These are phyloP conservation scores for Cisticola juncidis DNA, from an alignment of 2,113 vertebrate genomes.

Conservation along the genomic window DNA sequence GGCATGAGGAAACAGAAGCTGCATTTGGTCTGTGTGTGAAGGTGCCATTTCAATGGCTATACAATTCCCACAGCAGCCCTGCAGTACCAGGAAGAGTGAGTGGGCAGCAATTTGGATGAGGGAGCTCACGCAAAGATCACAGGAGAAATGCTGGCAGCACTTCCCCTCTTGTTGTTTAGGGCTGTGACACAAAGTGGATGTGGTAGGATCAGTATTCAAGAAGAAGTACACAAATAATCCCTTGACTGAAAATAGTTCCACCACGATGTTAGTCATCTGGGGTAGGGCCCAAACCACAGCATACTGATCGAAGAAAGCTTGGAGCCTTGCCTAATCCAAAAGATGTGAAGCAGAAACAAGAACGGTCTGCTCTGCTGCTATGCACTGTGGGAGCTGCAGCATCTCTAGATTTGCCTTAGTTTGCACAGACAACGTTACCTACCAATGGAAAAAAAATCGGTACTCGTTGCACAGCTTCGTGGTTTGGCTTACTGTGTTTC, in stretches of 20 bases:
- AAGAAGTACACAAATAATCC: conserved; percentile 47
- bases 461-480: not conserved
- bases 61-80: not conserved
- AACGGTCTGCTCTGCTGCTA: not conserved
- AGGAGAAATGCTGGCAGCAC: not conserved
- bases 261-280: conserved; percentile 53
- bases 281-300: conserved; percentile 49
- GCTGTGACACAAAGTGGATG: conserved; percentile 54
- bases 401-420: not conserved
- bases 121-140: not conserved
- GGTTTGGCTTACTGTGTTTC: not conserved
- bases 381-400: not conserved
- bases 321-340: conserved; percentile 34
- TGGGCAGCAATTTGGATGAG: not conserved
- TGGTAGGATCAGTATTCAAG: conserved; percentile 23
- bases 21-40: not conserved
- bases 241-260: conserved; percentile 55
- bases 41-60: not conserved
- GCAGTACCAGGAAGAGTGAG: not conserved
- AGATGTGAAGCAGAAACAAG: not conserved
- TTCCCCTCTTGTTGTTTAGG: conserved; percentile 16
- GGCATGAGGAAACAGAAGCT: conserved; percentile 33
- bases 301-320: conserved; percentile 9
- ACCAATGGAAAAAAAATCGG: not conserved
- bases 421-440: not conserved